These are phyloP conservation scores for Drosophila novamexicana DNA, from an alignment of 1,140 invertebrate genomes.

Conservation along the genomic window DNA sequence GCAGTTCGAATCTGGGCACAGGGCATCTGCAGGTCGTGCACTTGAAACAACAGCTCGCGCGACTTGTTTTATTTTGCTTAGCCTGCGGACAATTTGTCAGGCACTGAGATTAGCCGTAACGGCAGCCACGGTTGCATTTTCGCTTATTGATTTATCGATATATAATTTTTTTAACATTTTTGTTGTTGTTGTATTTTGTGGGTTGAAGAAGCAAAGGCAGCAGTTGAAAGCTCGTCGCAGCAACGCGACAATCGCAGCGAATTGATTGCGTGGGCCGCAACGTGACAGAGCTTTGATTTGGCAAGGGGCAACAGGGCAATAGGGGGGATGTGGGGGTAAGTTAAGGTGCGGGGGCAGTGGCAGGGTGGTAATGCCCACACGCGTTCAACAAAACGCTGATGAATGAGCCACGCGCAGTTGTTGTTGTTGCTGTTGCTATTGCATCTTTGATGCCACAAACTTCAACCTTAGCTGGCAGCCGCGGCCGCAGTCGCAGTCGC, in stretches of 20 bases:
- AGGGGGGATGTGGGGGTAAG: background rate
- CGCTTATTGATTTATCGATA: constrained; percentile 75
- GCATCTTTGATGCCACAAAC: constrained; percentile 11
- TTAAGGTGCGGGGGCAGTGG: background rate
- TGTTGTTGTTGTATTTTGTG: background rate
- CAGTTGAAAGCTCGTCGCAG: constrained; percentile 12
- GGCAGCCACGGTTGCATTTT: constrained; percentile 64
- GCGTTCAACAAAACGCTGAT: constrained; percentile 40
- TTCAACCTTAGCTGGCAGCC: constrained; percentile 12
- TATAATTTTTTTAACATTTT: constrained; percentile 3
- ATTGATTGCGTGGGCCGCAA: constrained; percentile 42
- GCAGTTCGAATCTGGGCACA: background rate
- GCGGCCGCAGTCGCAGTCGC: background rate
- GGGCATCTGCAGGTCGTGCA: constrained; percentile 7
- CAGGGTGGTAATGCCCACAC: constrained; percentile 33
- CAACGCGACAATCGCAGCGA: constrained; percentile 34
- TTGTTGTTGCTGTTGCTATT: constrained; percentile 24
- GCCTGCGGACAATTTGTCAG: constrained; percentile 52
- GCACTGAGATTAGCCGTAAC: constrained; percentile 41
- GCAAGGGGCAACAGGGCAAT: background rate
- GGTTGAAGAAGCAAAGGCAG: background rate
- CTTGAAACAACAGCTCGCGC: background rate
- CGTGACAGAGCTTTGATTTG: constrained; percentile 40
- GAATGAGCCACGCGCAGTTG: constrained; percentile 34
- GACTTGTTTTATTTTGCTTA: constrained; percentile 7